Base-by-base conservation (phyloP, 2,888 invertebrate genomes). In the Eupithecia insigniata region DNA sequence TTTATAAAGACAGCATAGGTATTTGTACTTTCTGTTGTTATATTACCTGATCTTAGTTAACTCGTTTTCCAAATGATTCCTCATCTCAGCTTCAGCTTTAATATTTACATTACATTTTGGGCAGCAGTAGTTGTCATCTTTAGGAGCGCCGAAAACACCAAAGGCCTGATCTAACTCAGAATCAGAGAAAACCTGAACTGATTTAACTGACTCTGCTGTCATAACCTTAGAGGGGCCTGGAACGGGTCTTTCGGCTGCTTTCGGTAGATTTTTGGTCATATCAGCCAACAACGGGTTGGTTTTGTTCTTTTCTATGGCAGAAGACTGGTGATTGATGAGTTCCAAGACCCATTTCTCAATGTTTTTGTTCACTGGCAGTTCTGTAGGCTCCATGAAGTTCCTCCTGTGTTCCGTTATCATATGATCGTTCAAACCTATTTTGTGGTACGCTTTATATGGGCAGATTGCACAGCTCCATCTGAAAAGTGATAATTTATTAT, bases 381-480 rank as follows among this genome's bases (percentile, higher is more conserved):
- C 86, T 0, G 90, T 85, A 0, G 91, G 89, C n/a, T 90, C 86
- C 1, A 84, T 78, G 64, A 83, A 85, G 26, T 85, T 84, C 5
- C 88, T 81, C 12, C 81, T 77, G 79, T 96, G 96, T 66, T 93
- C 94, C 2, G 90, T 90, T 14, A 80, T 76, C 74, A 95, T 94
- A 81, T 96, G 96, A 2, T 94, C 95, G 32, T 90, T 85, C 28
- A 96, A 87, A 0, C 95, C 92, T 2, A 87, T 89, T 74, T 91
- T 93, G 79, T 95, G 95, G 77, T 95, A 95, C 0, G 95, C 95
- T 76, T 94, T 94, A 81, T 95, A 95, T 0, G 93, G 89, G 81
- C 96, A 96, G 2, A 91, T 83, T 26, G 89, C 91, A 81, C 96
- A 96, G 26, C 92, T 91, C 94, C 95, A 96, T 79, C 96, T 96